phyloP scores from a whole-genome alignment of 2,888 invertebrate genomes.

The Cheilosia vulpina region DNA sequence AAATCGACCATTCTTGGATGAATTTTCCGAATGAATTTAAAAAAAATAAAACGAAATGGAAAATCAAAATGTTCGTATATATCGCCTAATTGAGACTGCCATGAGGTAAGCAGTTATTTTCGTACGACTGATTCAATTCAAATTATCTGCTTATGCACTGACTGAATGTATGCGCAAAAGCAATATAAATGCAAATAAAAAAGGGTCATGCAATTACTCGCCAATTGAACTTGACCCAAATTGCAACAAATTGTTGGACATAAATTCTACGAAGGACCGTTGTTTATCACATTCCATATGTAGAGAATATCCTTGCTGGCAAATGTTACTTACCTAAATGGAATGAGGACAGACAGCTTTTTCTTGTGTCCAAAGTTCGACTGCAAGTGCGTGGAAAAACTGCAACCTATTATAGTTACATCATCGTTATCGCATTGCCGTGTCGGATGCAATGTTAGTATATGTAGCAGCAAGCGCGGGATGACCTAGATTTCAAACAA shows the following conservation, averaged over 20 bases:
- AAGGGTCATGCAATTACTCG: conserved; percentile 17
- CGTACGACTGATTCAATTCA: background rate
- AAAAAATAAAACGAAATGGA: conserved; percentile 1
- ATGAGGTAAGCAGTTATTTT: conserved; percentile 48
- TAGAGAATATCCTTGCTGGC: background rate
- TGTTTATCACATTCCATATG: conserved; percentile 3
- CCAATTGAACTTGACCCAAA: conserved; percentile 32
- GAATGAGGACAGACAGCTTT: conserved; percentile 29
- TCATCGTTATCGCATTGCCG: conserved; percentile 25
- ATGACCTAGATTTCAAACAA: conserved; percentile 37
- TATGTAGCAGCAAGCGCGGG: conserved; percentile 1
- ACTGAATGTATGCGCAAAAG: conserved; percentile 2
- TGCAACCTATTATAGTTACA: conserved; percentile 21
- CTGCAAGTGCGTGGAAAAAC: background rate
- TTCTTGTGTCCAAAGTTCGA: conserved; percentile 15
- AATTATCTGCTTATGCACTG: conserved; percentile 4
- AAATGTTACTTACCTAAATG: conserved; percentile 5
- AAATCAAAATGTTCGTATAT: conserved; percentile 18
- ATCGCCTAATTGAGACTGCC: conserved; percentile 18
- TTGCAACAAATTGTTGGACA: background rate
- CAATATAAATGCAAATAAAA: conserved; percentile 15
- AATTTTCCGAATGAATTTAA: conserved; percentile 10
- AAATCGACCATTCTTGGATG: background rate
- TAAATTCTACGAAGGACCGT: background rate
- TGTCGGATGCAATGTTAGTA: conserved; percentile 21